A percentile compares a stretch with the other conserved stretches of the same genome.
These are phyloP conservation scores for Lithodes maja DNA, from an alignment of 2,888 invertebrate genomes.

Conservation along the genomic window DNA sequence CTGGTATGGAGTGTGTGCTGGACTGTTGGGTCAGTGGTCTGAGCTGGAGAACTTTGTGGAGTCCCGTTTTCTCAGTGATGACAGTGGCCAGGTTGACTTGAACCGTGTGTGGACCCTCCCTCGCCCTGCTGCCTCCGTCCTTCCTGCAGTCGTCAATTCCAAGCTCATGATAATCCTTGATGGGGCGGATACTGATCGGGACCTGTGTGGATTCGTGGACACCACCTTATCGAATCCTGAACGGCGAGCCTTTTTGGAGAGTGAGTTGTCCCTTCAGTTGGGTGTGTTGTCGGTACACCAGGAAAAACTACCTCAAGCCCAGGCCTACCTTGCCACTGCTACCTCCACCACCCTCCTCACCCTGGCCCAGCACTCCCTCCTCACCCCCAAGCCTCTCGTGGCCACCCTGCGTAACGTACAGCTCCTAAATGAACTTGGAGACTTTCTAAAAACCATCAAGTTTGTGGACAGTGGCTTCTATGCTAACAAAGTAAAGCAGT, in stretches of 20 bases:
- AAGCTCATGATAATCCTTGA: constrained; percentile 68
- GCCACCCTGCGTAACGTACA: constrained; percentile 50
- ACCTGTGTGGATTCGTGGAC: constrained; percentile 52
- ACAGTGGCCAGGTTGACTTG: constrained; percentile 26
- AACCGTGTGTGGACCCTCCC: constrained; percentile 61
- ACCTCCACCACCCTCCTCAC: constrained; percentile 40
- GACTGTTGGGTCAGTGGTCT: constrained; percentile 66
- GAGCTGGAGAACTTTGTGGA: constrained; percentile 66
- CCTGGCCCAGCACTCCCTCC: constrained; percentile 58
- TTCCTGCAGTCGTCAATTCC: constrained; percentile 62
- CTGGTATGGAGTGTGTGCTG: constrained; percentile 58
- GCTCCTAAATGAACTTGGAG: constrained; percentile 56
- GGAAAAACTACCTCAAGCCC: constrained; percentile 56
- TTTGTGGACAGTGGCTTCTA: constrained; percentile 29
- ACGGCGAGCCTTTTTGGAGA: constrained; percentile 49
- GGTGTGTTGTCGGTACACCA: constrained; percentile 62
- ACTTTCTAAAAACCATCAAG: constrained; percentile 49
- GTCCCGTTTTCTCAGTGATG: constrained; percentile 44
- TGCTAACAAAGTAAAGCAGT: constrained; percentile 33
- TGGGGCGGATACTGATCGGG: constrained; percentile 57
- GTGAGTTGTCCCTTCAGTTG: constrained; percentile 52
- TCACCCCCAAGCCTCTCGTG: constrained; percentile 62
- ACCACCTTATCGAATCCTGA: constrained; percentile 41
- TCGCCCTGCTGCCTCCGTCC: constrained; percentile 37
- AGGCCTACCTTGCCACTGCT: constrained; percentile 42